Evolutionary conservation across 2,113 vertebrate species (phyloP).

Genomic region (Macrotus californicus): DNA sequence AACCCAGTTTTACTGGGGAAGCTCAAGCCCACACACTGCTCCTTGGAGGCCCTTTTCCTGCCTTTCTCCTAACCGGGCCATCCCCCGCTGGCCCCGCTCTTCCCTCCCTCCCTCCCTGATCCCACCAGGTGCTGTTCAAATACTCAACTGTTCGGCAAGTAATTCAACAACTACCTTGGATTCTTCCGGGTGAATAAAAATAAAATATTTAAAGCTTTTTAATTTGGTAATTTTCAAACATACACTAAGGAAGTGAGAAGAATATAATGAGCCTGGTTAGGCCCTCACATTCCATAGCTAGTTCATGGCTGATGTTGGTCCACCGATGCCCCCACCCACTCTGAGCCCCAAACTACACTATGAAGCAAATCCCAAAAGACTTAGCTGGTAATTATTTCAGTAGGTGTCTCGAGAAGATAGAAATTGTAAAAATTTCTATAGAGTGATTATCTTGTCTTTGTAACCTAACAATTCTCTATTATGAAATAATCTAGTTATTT

Average conservation of each 20-base stretch:
- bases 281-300: neutral
- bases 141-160: neutral
- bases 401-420: neutral
- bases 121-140: neutral
- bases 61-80: neutral
- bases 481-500: neutral
- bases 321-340: neutral
- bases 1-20: neutral
- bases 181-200: neutral
- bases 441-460: neutral
- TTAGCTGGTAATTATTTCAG: neutral
- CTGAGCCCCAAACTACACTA: neutral
- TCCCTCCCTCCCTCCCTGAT: neutral
- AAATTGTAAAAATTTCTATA: neutral
- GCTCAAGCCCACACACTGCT: neutral
- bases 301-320: neutral
- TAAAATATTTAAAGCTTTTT: neutral
- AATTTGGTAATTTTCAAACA: neutral
- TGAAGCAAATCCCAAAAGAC: neutral
- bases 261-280: neutral
- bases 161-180: neutral
- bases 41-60: neutral
- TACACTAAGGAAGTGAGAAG: neutral
- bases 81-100: neutral
- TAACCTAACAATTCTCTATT: neutral